These are phyloP conservation scores for Drosophila orena DNA, from an alignment of 1,140 invertebrate genomes.

Conservation along the genomic window DNA sequence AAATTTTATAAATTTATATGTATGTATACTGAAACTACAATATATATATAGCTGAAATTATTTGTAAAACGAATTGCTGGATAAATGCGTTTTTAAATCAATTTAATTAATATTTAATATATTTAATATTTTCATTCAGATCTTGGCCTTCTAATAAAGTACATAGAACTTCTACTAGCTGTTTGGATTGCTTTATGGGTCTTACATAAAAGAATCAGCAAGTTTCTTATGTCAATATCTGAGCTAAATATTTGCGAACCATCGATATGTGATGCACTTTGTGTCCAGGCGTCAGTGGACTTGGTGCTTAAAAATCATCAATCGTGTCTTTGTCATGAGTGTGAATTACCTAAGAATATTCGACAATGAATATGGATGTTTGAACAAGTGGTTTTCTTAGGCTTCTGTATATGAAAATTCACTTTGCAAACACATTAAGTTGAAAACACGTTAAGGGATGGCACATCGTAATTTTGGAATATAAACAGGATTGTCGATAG, in stretches of 20 bases:
- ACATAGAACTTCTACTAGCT: not conserved
- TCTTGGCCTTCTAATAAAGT: not conserved
- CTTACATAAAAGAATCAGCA: slow-evolving; percentile 14
- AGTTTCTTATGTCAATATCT: slow-evolving; percentile 15
- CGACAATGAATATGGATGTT: not conserved
- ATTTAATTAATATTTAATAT: no score
- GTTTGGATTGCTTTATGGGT: not conserved
- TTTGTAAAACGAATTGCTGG: no score
- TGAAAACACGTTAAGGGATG: not conserved
- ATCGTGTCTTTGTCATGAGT: not conserved
- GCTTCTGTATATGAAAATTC: not conserved
- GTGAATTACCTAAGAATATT: slow-evolving; percentile 3
- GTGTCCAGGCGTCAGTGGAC: slow-evolving; percentile 14
- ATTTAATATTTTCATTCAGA: not conserved
- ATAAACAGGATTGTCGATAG: no score
- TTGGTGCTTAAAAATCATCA: slow-evolving; percentile 19
- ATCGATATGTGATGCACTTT: not conserved
- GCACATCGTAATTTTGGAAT: not conserved
- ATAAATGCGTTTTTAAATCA: no score
- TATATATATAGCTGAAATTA: no score
- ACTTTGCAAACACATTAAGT: slow-evolving; percentile 7
- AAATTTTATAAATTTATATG: no score
- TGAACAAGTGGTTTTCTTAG: slow-evolving; percentile 11
- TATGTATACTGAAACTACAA: no score
- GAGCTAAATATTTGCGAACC: slow-evolving; percentile 22